Evolutionary conservation across 2,113 vertebrate genomes (phyloP), one percentile per base, ranked within the genome.

Genomic region (Cervus canadensis): DNA sequence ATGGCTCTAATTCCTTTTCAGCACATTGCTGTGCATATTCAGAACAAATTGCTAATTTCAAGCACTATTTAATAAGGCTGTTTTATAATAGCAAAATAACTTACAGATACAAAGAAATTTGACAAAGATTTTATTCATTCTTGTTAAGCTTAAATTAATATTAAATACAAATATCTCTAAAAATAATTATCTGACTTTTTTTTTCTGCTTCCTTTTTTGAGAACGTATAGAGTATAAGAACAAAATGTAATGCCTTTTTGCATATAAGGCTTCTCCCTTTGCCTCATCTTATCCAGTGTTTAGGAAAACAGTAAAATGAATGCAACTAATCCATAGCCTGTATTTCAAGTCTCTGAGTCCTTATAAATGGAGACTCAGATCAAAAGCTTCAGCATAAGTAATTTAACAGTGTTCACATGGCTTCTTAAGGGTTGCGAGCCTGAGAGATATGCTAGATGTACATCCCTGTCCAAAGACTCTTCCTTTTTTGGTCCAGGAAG

Each of bases 41-140:
- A 95, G 30, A 93, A 28, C 28, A 57, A 98, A 54, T 64, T 85
- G 36, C 40, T 94, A n/a, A 95, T 64, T 91, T 74, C n/a, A 91
- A 74, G 40, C 56, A 23, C 64, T 89, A 33, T 59, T 94, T 84
- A 89, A 54, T 76, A 96, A 86, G 43, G 62, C 40, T 71, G n/a
- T 94, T 91, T 87, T 71, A 36, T 94, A 56, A 96, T 36, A 95
- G n/a, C 54, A 82, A 96, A 97, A 88, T 82, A 87, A 87, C 84
- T 89, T 67, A 14, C 28, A 71, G 17, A 79, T 82, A 5, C 50
- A 91, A 76, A 54, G 52, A 92, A 89, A 56, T 25, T 7, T 91
- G 36, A 60, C 48, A 60, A 83, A 12, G 40, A 33, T 43, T 93
- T 85, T 91, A 64, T 54, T 36, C 28, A 40, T 91, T 59, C 11